A percentile compares a stretch with the other conserved stretches of the same genome.
Evolutionary conservation across 2,888 invertebrate genomes (phyloP).

Genomic region (Apotomis turbidana): DNA sequence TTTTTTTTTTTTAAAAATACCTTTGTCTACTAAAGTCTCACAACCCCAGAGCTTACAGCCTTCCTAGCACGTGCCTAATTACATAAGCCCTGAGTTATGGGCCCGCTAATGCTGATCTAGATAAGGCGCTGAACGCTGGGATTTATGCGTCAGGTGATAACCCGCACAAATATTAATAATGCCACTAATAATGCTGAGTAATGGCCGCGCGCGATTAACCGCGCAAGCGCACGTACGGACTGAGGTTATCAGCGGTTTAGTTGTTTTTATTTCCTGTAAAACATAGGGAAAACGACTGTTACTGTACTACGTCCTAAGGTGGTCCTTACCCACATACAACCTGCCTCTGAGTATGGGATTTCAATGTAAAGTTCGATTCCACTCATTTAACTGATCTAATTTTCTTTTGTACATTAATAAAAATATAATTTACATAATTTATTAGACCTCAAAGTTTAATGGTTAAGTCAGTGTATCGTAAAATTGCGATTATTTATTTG

Average conservation of each 20-base stretch:
- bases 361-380: too few species aligned
- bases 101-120: constrained; percentile 63
- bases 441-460: too few species aligned
- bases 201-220: constrained; percentile 29
- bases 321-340: too few species aligned
- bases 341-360: too few species aligned
- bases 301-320: too few species aligned
- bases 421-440: too few species aligned
- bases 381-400: too few species aligned
- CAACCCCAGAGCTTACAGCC: not conserved
- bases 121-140: constrained; percentile 58
- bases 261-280: constrained; percentile 8
- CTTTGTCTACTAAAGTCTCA: too few species aligned
- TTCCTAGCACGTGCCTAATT: constrained; percentile 54
- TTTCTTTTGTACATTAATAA: too few species aligned
- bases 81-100: constrained; percentile 64
- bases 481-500: too few species aligned
- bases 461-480: too few species aligned
- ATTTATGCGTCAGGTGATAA: constrained; percentile 62
- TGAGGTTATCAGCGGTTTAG: constrained; percentile 6
- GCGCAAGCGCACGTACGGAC: constrained; percentile 8
- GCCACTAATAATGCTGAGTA: constrained; percentile 36
- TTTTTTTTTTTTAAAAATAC: too few species aligned
- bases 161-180: constrained; percentile 52
- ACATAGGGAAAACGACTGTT: not conserved